A percentile compares a stretch with the other conserved stretches of the same genome.
Evolutionary conservation across 2,888 invertebrate genomes (phyloP).

Genomic region (Trissonchulus sp.): DNA sequence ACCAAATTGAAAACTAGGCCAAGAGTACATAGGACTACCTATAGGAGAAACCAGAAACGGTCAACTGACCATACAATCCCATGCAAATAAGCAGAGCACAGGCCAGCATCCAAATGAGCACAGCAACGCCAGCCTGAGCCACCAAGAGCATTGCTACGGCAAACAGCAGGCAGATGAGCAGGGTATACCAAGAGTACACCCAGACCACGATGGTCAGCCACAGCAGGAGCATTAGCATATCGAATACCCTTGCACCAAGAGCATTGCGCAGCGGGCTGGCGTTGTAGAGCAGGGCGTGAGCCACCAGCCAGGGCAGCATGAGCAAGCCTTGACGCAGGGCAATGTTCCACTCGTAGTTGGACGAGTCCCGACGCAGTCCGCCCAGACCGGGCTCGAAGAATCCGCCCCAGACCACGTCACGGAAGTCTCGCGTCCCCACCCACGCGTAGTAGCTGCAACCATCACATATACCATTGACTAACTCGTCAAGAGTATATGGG

Average conservation of each 20-base stretch:
- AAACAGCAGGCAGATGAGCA: background rate
- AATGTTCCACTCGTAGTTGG: conserved; percentile 27
- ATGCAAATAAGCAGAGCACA: background rate
- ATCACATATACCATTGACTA: no score
- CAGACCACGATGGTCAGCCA: background rate
- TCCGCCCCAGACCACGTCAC: background rate
- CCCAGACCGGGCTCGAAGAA: conserved; percentile 30
- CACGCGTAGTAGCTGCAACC: background rate
- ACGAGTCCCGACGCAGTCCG: background rate
- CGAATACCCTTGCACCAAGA: no score
- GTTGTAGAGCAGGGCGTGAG: background rate
- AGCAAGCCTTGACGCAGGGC: background rate
- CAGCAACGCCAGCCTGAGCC: background rate
- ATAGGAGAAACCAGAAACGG: no score
- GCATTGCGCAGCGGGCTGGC: background rate
- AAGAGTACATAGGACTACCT: no score
- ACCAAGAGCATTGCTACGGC: background rate
- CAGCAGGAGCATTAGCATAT: background rate
- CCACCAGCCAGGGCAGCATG: background rate
- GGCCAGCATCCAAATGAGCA: background rate
- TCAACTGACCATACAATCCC: background rate
- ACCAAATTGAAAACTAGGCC: no score
- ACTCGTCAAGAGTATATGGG: no score
- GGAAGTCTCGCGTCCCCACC: background rate
- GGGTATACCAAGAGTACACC: background rate